Conservation (phyloP, 1,140 invertebrate genomes). For the Microplitis demolitor region DNA sequence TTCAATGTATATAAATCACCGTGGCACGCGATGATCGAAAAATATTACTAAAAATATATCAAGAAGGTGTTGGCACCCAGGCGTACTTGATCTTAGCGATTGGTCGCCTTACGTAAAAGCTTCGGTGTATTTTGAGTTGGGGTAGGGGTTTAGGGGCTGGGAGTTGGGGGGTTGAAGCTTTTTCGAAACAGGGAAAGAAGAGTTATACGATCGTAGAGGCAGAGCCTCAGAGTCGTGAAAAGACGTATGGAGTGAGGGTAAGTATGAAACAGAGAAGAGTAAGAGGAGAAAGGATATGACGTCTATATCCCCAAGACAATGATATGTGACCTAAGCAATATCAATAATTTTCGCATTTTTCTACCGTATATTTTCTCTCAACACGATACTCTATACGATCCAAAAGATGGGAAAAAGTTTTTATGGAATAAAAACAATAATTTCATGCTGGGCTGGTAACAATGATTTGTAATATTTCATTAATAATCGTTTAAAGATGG, state of each 20-base stretch:
- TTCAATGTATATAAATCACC: slow-evolving; percentile 54
- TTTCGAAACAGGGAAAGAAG: slow-evolving; percentile 11
- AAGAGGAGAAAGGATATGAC: slow-evolving; percentile 40
- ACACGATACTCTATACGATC: not conserved
- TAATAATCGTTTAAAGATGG: no score
- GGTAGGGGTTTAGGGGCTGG: not conserved
- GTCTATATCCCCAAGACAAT: slow-evolving; percentile 60
- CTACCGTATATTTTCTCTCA: slow-evolving; percentile 44
- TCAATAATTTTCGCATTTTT: slow-evolving; percentile 63
- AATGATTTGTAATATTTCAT: not conserved
- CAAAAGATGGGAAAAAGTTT: not conserved
- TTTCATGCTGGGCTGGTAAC: not conserved
- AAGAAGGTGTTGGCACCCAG: slow-evolving; percentile 53
- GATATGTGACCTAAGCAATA: slow-evolving; percentile 61
- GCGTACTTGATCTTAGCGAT: slow-evolving; percentile 2
- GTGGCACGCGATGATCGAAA: slow-evolving; percentile 63
- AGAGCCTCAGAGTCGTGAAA: slow-evolving; percentile 15
- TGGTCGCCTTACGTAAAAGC: slow-evolving; percentile 6
- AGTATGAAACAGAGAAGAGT: not conserved
- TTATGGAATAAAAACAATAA: not conserved
- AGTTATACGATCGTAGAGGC: slow-evolving; percentile 20
- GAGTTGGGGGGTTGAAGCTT: no score
- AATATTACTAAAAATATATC: slow-evolving; percentile 64
- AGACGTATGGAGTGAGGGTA: not conserved
- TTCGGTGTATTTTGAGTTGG: not conserved